Conservation (phyloP, 2,888 invertebrate genomes). For the Tenthredo notha region DNA sequence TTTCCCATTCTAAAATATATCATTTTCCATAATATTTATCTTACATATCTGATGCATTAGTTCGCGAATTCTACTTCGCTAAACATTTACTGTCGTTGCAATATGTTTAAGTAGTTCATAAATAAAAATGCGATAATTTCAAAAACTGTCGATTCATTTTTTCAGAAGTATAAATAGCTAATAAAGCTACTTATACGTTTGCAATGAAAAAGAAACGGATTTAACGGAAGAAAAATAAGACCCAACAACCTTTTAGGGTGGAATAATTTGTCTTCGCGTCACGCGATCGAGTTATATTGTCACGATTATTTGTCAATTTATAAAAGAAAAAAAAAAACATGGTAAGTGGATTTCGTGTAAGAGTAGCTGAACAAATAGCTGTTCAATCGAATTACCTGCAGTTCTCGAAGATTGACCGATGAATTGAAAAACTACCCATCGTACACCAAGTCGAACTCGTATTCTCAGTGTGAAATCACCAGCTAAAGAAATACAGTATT, state of each 20-base stretch:
- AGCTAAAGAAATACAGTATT: conserved; percentile 21
- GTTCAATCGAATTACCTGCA: conserved; percentile 13
- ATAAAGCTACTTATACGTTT: neutral
- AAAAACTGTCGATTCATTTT: neutral
- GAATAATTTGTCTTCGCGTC: neutral
- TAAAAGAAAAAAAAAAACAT: neutral
- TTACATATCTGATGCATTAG: neutral
- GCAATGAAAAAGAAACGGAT: neutral
- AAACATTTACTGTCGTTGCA: neutral
- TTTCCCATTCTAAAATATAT: neutral
- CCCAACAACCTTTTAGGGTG: neutral
- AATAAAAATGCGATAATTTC: neutral
- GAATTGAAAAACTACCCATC: conserved; percentile 11
- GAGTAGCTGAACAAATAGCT: neutral
- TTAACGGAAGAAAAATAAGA: neutral
- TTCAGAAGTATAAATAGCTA: neutral
- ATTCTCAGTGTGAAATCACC: neutral
- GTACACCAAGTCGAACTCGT: neutral
- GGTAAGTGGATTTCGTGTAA: neutral
- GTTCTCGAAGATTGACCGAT: neutral
- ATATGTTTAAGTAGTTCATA: neutral
- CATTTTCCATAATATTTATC: neutral
- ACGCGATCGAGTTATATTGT: conserved; percentile 7
- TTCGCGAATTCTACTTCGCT: neutral
- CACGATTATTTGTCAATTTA: neutral